Evolutionary conservation across 2,888 invertebrate genomes (phyloP), one percentile per base, ranked within the genome.

Genomic region (Cheilosia grossa): DNA sequence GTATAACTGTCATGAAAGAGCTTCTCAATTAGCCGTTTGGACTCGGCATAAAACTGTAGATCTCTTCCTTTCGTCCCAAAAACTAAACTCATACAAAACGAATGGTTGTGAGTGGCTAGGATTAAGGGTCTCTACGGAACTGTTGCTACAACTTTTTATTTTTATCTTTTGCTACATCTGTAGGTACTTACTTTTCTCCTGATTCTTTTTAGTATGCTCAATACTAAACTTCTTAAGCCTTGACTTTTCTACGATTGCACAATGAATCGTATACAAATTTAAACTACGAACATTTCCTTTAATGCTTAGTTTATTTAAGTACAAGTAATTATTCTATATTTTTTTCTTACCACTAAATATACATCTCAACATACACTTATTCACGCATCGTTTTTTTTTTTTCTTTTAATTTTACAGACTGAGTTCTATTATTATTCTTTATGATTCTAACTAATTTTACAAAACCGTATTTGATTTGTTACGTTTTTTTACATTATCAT

Each of bases 241-340:
- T 2, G 44, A 17, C n/a, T 44, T 17, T 5, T 2, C 7, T 17
- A 42, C 7, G 15, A 2, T 44, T 44, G 15, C 7, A 2, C 1
- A n/a, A 44, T 15, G 15, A n/a, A 17, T 17, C 44, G 7, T 7
- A 2, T 7, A 4, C 5, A 44, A 49, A 10, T 15, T 24, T 40
- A 40, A 51, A 51, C 21, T 10, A 40, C 21, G 2, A 30, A 54
- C 19, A 33, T 33, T 4, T 21, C n/a, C 7, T 69, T 17, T 47
- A 21, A 19, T 69, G 33, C 2, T 44, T 13, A 72, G 42, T 72
- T 70, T 51, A 59, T 73, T 42, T 59, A 40, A 64, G 53, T 74
- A 74, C 64, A 63, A 74, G 44, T 64, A 63, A 73, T 53, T 63
- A 73, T 27, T 63, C 63, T 74, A 63, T 24, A 21, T 54, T 47